Percentiles rank a stretch among this genome's conserved stretches.
These are phyloP conservation scores for Mobula birostris DNA, from an alignment of 2,113 vertebrate species.

Conservation along the genomic window DNA sequence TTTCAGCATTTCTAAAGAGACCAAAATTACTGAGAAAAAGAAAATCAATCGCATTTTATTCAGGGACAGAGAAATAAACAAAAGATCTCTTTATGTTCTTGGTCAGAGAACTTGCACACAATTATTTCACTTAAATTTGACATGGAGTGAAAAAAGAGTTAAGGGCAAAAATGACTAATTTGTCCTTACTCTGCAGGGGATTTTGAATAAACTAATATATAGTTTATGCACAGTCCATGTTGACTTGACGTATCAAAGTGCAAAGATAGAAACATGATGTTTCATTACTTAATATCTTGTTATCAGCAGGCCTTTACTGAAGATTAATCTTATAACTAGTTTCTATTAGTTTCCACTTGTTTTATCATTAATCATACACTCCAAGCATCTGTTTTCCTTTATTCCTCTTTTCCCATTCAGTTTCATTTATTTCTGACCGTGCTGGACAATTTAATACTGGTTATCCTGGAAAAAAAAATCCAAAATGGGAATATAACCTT, in stretches of 20 bases:
- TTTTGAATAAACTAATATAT: slow-evolving; percentile 25
- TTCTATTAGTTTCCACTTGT: slow-evolving; percentile 24
- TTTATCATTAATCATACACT: slow-evolving; percentile 39
- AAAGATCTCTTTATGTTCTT: slow-evolving; percentile 13
- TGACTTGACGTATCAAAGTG: slow-evolving; percentile 32
- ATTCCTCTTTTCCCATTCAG: slow-evolving; percentile 9
- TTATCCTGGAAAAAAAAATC: neutral
- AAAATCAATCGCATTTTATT: slow-evolving; percentile 16
- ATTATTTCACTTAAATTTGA: neutral
- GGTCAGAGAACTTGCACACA: slow-evolving; percentile 24
- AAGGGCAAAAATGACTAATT: slow-evolving; percentile 30
- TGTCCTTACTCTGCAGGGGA: slow-evolving; percentile 29
- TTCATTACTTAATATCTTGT: slow-evolving; percentile 36
- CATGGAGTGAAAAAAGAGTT: slow-evolving; percentile 13
- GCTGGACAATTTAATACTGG: slow-evolving; percentile 20
- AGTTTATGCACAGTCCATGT: neutral
- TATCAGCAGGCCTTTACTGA: slow-evolving; percentile 34
- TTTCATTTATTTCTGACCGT: slow-evolving; percentile 27
- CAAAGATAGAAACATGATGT: slow-evolving; percentile 35
- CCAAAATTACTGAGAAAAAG: neutral
- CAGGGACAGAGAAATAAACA: neutral
- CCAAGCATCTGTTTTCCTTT: slow-evolving; percentile 40
- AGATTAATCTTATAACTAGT: slow-evolving; percentile 33
- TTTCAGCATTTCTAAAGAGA: slow-evolving; percentile 16
- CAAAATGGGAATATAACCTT: neutral